Percentiles rank a stretch among this genome's conserved stretches.
phyloP scores from a whole-genome alignment of 2,888 invertebrate genomes.

The Drosophila mulleri region DNA sequence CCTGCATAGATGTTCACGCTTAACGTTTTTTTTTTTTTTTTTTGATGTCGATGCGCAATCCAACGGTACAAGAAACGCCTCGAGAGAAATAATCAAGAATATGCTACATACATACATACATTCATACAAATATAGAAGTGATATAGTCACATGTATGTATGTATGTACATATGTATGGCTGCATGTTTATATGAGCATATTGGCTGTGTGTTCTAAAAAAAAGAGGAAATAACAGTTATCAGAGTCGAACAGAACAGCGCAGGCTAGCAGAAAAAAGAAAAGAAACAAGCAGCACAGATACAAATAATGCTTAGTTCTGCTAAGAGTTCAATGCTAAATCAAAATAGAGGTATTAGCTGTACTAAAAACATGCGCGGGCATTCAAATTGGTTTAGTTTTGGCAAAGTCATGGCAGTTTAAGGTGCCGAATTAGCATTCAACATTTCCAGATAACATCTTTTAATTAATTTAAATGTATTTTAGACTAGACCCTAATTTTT shows the following conservation, averaged over 20 bases:
- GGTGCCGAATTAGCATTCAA: background rate
- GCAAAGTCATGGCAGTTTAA: background rate
- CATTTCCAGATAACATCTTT: background rate
- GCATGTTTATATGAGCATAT: background rate
- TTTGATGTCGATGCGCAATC: slow-evolving; percentile 50
- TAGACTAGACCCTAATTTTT: background rate
- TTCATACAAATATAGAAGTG: slow-evolving; percentile 5
- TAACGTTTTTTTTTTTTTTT: slow-evolving; percentile 24
- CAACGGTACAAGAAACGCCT: slow-evolving; percentile 60
- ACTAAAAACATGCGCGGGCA: background rate
- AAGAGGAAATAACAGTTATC: slow-evolving; percentile 18
- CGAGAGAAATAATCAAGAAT: slow-evolving; percentile 59
- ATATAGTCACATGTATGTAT: slow-evolving; percentile 4
- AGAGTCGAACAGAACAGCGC: slow-evolving; percentile 11
- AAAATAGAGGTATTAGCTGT: slow-evolving; percentile 6
- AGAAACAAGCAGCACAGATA: background rate
- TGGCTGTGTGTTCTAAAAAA: slow-evolving; percentile 6
- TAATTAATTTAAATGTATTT: background rate
- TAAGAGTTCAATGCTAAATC: background rate
- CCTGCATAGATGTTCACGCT: slow-evolving; percentile 3
- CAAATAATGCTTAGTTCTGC: background rate
- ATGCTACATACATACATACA: slow-evolving; percentile 18
- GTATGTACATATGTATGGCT: slow-evolving; percentile 5
- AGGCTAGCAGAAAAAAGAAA: background rate
- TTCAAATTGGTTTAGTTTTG: background rate